Conservation (phyloP, 1,140 invertebrate genomes). For the Lycorma delicatula region DNA sequence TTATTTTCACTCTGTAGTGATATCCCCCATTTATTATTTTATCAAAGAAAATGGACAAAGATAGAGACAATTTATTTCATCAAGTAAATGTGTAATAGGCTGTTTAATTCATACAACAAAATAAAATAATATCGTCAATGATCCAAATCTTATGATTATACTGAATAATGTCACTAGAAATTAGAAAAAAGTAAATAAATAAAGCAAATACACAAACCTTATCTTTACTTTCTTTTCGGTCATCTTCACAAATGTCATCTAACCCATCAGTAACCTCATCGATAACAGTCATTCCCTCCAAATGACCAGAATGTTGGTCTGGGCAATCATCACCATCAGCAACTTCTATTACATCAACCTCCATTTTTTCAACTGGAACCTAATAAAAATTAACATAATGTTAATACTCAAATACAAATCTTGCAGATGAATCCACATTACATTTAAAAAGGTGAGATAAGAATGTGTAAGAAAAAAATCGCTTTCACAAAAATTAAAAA, state of each 20-base stretch:
- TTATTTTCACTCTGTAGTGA: too few relatives aligned
- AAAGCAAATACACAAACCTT: neutral
- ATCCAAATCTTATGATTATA: conserved; percentile 19
- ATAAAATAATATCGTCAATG: neutral
- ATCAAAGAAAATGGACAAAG: too few relatives aligned
- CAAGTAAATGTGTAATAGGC: neutral
- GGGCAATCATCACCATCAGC: neutral
- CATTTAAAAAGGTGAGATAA: neutral
- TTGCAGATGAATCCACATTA: neutral
- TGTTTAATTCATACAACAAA: neutral
- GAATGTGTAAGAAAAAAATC: neutral
- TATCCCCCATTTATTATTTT: too few relatives aligned
- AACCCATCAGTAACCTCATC: conserved; percentile 29
- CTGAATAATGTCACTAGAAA: neutral
- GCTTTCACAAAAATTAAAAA: neutral
- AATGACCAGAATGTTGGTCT: conserved; percentile 6
- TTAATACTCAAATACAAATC: neutral
- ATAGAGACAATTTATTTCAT: too few relatives aligned
- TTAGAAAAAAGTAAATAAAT: neutral
- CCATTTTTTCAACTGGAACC: conserved; percentile 10
- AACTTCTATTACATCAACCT: conserved; percentile 7
- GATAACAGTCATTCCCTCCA: conserved; percentile 15
- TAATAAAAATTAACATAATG: neutral
- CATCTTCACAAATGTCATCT: conserved; percentile 13
- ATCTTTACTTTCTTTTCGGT: neutral